Base-by-base conservation (phyloP, 2,113 vertebrate genomes). In the Pachycephala philippinensis region DNA sequence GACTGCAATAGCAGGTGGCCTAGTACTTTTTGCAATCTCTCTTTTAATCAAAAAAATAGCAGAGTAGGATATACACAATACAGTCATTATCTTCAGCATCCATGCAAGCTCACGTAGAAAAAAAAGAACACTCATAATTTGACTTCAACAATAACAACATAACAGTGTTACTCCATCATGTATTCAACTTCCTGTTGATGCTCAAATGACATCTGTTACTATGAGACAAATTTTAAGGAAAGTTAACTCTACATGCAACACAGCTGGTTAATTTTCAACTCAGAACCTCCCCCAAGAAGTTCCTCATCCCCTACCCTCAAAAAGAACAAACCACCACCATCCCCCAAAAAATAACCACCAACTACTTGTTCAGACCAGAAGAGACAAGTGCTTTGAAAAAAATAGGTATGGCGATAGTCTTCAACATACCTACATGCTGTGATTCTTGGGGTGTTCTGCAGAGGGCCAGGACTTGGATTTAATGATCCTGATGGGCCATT, bases 131-230 rank as follows among this genome's bases (percentile, higher is more conserved):
- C 3, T 79, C 26, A 39, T n/a, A 2, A 18, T 57, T 66, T 68
- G 24, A 8, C 30, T 74, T 89, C 33, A 64, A 31, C 6, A 54
- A 16, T 39, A 86, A 37, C 16, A 60, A 21, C 18, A 16, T 11
- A 54, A 4, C 22, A 39, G 7, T 27, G 23, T 26, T 13, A 50
- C 1, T n/a, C 11, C 61, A 54, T 6, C 17, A 13, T 5, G 3
- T 40, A 50, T 53, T 44, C 23, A 28, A 9, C 26, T 56, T 54
- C 35, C 16, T 13, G 4, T 10, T 54, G 18, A 45, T 0, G 0
- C 7, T 63, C 7, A 45, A 59, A 40, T 40, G 4, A 56, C 9
- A 4, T 49, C 23, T 78, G 31, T 47, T 20, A n/a, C 11, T 14
- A 11, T 50, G 20, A 69, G 16, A 60, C 3, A n/a, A 50, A 49